These are phyloP conservation scores for Jordanella pulchra DNA, from an alignment of 2,797 vertebrate genomes.

Conservation along the genomic window DNA sequence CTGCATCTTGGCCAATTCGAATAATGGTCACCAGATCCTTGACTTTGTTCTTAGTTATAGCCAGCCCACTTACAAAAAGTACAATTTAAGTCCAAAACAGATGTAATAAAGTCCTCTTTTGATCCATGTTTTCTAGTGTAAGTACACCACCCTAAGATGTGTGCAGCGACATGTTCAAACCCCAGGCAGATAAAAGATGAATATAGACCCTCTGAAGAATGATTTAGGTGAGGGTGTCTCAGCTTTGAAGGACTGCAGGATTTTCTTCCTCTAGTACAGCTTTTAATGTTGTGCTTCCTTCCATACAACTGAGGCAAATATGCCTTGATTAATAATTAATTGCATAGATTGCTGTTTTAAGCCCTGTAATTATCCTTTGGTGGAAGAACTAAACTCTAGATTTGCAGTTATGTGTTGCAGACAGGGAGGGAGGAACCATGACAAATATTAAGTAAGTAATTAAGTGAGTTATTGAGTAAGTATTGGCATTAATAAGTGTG, in stretches of 20 bases:
- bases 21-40: too few species aligned
- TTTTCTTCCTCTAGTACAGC: neutral
- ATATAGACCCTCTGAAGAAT: neutral
- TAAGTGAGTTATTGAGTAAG: constrained; percentile 11
- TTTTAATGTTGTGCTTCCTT: constrained; percentile 2
- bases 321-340: constrained; percentile 35
- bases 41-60: too few species aligned
- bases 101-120: too few species aligned
- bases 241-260: neutral
- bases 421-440: constrained; percentile 6
- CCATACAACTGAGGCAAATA: constrained; percentile 25
- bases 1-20: too few species aligned
- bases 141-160: neutral
- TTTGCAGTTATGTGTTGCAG: constrained; percentile 9
- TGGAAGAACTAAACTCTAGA: constrained; percentile 24
- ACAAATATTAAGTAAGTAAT: constrained; percentile 16
- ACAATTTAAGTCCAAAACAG: too few species aligned
- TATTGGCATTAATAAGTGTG: constrained; percentile 11
- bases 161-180: neutral
- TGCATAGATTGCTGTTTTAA: constrained; percentile 30
- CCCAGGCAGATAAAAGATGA: neutral
- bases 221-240: neutral
- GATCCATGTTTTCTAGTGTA: too few species aligned
- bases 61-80: too few species aligned
- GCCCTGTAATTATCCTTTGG: constrained; percentile 24